Conservation (phyloP, 2,797 vertebrate genomes). For the Astyanax mexicanus region DNA sequence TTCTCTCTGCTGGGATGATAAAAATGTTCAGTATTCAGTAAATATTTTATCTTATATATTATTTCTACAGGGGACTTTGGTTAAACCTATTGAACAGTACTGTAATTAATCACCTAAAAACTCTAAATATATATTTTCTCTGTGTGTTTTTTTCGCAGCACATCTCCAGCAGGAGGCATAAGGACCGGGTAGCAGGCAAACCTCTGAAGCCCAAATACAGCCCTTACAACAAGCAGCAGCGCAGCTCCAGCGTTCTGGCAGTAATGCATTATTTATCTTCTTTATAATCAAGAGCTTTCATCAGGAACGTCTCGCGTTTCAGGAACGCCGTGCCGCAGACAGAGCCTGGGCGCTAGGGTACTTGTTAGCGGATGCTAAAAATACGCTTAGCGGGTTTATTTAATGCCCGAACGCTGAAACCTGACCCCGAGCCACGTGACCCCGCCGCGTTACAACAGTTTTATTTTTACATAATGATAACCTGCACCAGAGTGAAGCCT, state of each 20-base stretch:
- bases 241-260: slow-evolving; percentile 85
- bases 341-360: slow-evolving; percentile 12
- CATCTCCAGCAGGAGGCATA: slow-evolving; percentile 98
- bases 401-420: background rate
- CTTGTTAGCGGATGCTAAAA: slow-evolving; percentile 23
- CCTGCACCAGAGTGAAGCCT: background rate
- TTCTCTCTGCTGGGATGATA: too few species aligned
- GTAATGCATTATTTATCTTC: slow-evolving; percentile 75
- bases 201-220: slow-evolving; percentile 97
- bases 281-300: slow-evolving; percentile 50
- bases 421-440: slow-evolving; percentile 10
- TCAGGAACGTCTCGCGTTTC: slow-evolving; percentile 44
- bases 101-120: too few species aligned
- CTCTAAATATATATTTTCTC: too few species aligned
- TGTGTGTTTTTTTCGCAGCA: slow-evolving; percentile 85
- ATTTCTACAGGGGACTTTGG: too few species aligned
- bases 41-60: too few species aligned
- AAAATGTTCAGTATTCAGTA: too few species aligned
- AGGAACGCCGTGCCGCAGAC: slow-evolving; percentile 24
- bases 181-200: slow-evolving; percentile 96
- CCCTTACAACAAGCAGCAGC: slow-evolving; percentile 95
- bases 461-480: slow-evolving; percentile 8
- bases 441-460: background rate
- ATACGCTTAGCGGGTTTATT: slow-evolving; percentile 21
- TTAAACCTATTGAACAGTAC: too few species aligned